Evolutionary conservation across 30 jellyfish, hydroid and myxozoan genomes (phyloP).

Genomic region (Sanderia malayensis): DNA sequence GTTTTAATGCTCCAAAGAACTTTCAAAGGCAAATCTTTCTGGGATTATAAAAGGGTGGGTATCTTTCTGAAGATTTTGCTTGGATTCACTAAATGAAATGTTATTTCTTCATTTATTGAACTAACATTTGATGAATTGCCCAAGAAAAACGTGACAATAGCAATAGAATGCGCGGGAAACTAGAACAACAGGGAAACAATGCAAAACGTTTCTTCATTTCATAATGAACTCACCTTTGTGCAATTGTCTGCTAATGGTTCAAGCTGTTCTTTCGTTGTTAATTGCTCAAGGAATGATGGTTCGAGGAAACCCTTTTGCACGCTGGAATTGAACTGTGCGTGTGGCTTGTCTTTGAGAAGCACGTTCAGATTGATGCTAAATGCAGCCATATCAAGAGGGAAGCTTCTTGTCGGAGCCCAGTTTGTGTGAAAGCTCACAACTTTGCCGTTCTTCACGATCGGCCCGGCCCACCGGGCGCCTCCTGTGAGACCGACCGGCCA

Average conservation of each 20-base stretch:
- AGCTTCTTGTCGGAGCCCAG: conserved; percentile 97
- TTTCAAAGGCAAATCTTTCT: too few relatives aligned
- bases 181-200: too few relatives aligned
- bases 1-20: too few relatives aligned
- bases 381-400: conserved; percentile 99
- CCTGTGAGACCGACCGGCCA: conserved; percentile 99
- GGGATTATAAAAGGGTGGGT: too few relatives aligned
- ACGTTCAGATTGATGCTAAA: conserved; percentile 74
- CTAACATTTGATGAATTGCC: too few relatives aligned
- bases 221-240: conserved; percentile 88
- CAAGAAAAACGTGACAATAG: too few relatives aligned
- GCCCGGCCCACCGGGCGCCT: conserved; percentile 98
- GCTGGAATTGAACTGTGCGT: conserved; percentile 51
- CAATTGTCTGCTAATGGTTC: conserved; percentile 97
- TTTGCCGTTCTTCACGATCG: conserved; percentile 81
- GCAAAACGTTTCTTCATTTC: too few relatives aligned
- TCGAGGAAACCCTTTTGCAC: conserved; percentile 89
- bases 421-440: conserved; percentile 88
- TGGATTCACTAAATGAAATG: too few relatives aligned
- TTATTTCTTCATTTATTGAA: too few relatives aligned
- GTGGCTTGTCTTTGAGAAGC: conserved; percentile 63
- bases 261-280: conserved; percentile 78
- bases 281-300: conserved; percentile 82
- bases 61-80: too few relatives aligned
- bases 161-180: too few relatives aligned